These are phyloP conservation scores for Phalanger gymnotis DNA, from an alignment of 2,797 vertebrate genomes.

Conservation along the genomic window DNA sequence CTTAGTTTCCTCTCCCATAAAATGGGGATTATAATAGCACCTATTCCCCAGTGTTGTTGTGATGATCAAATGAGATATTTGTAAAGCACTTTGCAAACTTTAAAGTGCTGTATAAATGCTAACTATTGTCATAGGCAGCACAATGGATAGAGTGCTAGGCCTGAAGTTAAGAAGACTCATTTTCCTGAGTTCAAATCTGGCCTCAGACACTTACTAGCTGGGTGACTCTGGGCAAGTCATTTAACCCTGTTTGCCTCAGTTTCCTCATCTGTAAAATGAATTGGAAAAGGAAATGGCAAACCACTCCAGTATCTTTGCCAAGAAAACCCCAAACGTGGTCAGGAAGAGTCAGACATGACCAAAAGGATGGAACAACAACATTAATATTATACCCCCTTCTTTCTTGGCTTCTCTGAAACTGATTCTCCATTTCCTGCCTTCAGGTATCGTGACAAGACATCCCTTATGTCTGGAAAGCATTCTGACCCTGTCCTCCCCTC, in stretches of 20 bases:
- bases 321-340: background rate
- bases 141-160: background rate
- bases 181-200: background rate
- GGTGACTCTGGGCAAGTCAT: background rate
- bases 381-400: background rate
- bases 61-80: background rate
- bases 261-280: background rate
- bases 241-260: background rate
- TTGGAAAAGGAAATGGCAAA: background rate
- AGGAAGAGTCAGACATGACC: background rate
- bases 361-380: background rate
- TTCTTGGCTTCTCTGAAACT: background rate
- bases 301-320: background rate
- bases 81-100: background rate
- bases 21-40: background rate
- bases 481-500: background rate
- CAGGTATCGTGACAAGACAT: background rate
- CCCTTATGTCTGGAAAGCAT: background rate
- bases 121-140: background rate
- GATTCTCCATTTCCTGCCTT: background rate
- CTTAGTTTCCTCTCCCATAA: background rate
- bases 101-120: background rate
- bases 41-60: background rate
- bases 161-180: background rate
- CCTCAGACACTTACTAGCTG: background rate